Conservation (phyloP, 2,113 vertebrate genomes). For the Anhinga rufa region DNA sequence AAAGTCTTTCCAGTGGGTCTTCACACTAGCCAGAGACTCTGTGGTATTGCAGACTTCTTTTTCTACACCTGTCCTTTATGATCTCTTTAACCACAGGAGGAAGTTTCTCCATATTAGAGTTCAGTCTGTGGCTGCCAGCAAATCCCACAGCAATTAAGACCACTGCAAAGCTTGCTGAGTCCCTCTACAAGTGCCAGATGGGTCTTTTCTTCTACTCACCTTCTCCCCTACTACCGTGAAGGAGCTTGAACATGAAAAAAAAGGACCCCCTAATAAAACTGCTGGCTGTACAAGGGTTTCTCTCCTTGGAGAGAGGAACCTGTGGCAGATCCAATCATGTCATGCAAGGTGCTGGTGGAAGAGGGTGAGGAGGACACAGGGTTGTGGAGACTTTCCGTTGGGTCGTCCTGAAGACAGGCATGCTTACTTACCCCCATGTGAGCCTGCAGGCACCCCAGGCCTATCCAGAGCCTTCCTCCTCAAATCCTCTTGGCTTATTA, state of each 20-base stretch:
- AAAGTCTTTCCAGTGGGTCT: neutral
- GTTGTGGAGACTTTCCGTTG: neutral
- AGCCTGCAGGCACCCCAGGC: neutral
- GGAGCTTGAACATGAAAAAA: neutral
- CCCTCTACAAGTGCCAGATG: neutral
- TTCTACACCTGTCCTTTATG: neutral
- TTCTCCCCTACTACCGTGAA: neutral
- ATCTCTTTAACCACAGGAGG: neutral
- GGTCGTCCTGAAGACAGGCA: neutral
- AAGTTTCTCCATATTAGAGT: neutral
- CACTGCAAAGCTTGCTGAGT: neutral
- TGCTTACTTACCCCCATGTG: neutral
- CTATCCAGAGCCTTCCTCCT: neutral
- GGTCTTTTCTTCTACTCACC: neutral
- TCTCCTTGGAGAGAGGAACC: neutral
- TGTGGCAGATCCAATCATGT: neutral
- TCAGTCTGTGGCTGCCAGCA: neutral
- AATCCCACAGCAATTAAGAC: conserved; percentile 10
- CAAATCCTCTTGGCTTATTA: neutral
- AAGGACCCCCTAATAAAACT: neutral
- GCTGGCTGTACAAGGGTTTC: neutral
- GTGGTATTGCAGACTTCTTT: neutral
- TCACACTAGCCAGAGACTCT: neutral
- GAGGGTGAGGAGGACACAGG: neutral
- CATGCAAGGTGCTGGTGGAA: neutral